Conservation (phyloP, 2,888 invertebrate genomes). For the Leptinotarsa peninsularis region DNA sequence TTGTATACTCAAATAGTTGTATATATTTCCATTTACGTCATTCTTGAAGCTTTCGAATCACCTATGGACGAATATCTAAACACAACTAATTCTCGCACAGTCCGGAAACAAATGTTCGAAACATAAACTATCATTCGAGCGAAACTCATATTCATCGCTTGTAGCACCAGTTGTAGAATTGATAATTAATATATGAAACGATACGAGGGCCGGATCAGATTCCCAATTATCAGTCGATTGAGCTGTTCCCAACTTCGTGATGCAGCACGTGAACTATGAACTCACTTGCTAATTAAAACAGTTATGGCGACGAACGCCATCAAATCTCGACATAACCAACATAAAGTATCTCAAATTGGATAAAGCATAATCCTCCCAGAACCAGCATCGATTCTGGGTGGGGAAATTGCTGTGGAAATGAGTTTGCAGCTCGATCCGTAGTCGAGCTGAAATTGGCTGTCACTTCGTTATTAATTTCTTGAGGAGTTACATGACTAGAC, state of each 20-base stretch:
- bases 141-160: slow-evolving; percentile 7
- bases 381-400: not conserved
- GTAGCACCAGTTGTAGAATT: slow-evolving; percentile 1
- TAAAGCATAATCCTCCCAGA: slow-evolving; percentile 10
- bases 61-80: not conserved
- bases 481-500: not conserved
- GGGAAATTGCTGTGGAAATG: slow-evolving; percentile 1
- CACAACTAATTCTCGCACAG: not conserved
- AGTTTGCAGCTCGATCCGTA: slow-evolving; percentile 4
- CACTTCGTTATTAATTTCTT: slow-evolving; percentile 4
- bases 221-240: slow-evolving; percentile 23
- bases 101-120: not conserved
- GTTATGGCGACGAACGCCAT: slow-evolving; percentile 14
- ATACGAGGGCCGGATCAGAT: slow-evolving; percentile 1
- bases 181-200: slow-evolving; percentile 13
- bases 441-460: not conserved
- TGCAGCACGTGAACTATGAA: slow-evolving; percentile 9
- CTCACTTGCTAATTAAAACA: slow-evolving; percentile 11
- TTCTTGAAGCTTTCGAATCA: not conserved
- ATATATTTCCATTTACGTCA: not conserved
- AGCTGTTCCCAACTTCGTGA: slow-evolving; percentile 4
- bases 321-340: slow-evolving; percentile 7
- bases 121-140: not conserved
- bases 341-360: slow-evolving; percentile 9
- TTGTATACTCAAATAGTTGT: no score